These are phyloP conservation scores for Laticauda laticaudata DNA, from an alignment of 2,113 vertebrate genomes.

Conservation along the genomic window DNA sequence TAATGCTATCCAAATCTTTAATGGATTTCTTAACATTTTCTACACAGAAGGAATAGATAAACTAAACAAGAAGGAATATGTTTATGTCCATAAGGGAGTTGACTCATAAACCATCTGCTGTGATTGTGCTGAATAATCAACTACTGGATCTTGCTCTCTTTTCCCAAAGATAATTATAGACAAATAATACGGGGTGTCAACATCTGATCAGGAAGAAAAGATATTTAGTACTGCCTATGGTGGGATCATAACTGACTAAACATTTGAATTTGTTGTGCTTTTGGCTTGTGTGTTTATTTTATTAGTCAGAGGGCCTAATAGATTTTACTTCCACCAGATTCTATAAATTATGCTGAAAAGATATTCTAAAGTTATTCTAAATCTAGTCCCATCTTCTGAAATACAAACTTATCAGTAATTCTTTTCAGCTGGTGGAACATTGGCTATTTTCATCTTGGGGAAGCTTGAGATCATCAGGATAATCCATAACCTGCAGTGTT, in stretches of 20 bases:
- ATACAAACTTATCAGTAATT: background rate
- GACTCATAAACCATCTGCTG: background rate
- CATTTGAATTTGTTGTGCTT: background rate
- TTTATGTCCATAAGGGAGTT: background rate
- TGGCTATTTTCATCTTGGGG: background rate
- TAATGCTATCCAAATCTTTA: background rate
- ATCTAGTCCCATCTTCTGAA: background rate
- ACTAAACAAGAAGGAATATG: background rate
- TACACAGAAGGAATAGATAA: background rate
- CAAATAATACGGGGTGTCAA: background rate
- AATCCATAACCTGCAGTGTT: background rate
- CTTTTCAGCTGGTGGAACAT: background rate
- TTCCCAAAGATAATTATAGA: background rate
- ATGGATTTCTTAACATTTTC: background rate
- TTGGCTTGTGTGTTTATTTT: background rate
- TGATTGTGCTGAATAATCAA: background rate
- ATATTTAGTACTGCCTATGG: background rate
- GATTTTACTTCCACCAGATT: background rate
- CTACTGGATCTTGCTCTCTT: background rate
- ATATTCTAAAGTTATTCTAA: too few species aligned
- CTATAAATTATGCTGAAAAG: too few species aligned
- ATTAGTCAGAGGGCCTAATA: background rate
- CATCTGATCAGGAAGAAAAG: background rate
- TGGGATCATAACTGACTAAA: background rate
- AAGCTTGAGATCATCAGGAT: background rate